Conservation (phyloP, 2,797 vertebrate genomes). For the Neostethus bicornis region DNA sequence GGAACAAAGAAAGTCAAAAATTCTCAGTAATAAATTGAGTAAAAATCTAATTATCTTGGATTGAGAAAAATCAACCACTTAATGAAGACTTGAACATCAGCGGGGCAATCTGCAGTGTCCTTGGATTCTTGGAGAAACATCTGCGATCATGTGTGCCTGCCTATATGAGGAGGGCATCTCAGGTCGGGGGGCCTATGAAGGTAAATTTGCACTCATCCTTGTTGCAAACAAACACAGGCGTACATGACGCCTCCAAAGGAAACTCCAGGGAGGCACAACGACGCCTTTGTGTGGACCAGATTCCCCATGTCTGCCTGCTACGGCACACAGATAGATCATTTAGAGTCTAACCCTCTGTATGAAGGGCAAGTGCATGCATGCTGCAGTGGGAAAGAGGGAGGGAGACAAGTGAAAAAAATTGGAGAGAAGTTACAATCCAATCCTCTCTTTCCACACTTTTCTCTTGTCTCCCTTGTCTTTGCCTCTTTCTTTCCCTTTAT, state of each 20-base stretch:
- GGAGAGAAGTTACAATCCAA: conserved; percentile 57
- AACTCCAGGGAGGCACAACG: conserved; percentile 73
- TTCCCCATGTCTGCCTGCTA: conserved; percentile 74
- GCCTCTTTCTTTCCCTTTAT: conserved; percentile 33
- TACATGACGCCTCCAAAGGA: conserved; percentile 58
- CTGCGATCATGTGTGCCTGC: conserved; percentile 22
- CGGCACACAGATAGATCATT: conserved; percentile 76
- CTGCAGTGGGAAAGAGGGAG: conserved; percentile 37
- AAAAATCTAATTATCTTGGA: conserved; percentile 36
- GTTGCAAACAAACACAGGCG: conserved; percentile 48
- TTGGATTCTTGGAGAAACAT: conserved; percentile 49
- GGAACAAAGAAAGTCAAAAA: conserved; percentile 35
- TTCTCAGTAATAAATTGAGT: conserved; percentile 15
- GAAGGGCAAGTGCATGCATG: conserved; percentile 81
- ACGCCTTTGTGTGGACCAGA: conserved; percentile 73
- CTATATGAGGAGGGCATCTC: conserved; percentile 29
- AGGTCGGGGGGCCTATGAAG: conserved; percentile 46
- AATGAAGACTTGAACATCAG: conserved; percentile 28
- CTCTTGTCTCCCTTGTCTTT: conserved; percentile 53
- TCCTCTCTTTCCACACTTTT: conserved; percentile 63
- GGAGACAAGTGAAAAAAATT: conserved; percentile 39
- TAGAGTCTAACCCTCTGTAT: conserved; percentile 65
- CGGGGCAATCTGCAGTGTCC: conserved; percentile 50
- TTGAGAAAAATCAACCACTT: conserved; percentile 30
- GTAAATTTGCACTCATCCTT: conserved; percentile 67